These are phyloP conservation scores for Bujurquina vittata DNA, from an alignment of 2,113 vertebrate genomes.

Conservation along the genomic window DNA sequence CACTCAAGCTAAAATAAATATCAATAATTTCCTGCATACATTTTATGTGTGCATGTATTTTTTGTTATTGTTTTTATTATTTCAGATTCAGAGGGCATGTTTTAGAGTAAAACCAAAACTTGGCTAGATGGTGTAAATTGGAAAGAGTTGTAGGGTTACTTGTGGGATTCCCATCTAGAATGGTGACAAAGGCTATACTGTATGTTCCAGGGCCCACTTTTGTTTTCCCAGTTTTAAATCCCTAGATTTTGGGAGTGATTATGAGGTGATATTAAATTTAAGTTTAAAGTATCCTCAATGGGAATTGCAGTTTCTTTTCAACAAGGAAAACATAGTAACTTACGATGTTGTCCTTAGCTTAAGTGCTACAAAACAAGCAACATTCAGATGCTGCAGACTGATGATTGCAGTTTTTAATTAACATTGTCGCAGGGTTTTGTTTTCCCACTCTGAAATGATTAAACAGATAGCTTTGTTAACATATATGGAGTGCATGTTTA, in stretches of 20 bases:
- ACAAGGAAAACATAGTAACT: not conserved
- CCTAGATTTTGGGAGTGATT: fast-evolving
- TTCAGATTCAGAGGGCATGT: not conserved
- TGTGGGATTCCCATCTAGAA: not conserved
- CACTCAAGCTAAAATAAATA: not conserved
- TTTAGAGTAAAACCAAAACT: fast-evolving
- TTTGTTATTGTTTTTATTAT: not conserved
- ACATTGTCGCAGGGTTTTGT: not conserved
- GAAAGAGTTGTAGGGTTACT: not conserved
- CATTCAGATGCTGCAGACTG: fast-evolving
- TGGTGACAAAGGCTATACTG: not conserved
- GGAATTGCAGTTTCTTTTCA: not conserved
- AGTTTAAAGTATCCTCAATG: not conserved
- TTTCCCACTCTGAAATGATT: fast-evolving
- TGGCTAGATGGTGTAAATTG: fast-evolving
- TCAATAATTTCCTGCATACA: too few relatives aligned
- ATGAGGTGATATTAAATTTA: not conserved
- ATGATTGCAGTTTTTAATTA: not conserved
- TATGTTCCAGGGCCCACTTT: fast-evolving
- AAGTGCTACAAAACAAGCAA: not conserved
- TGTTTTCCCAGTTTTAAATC: not conserved
- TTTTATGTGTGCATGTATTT: too few relatives aligned
- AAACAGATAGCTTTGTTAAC: not conserved
- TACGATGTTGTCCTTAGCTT: fast-evolving
- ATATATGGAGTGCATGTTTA: not conserved